Base-by-base conservation (phyloP, 2,888 invertebrate genomes). In the Anoplius nigerrimus region DNA sequence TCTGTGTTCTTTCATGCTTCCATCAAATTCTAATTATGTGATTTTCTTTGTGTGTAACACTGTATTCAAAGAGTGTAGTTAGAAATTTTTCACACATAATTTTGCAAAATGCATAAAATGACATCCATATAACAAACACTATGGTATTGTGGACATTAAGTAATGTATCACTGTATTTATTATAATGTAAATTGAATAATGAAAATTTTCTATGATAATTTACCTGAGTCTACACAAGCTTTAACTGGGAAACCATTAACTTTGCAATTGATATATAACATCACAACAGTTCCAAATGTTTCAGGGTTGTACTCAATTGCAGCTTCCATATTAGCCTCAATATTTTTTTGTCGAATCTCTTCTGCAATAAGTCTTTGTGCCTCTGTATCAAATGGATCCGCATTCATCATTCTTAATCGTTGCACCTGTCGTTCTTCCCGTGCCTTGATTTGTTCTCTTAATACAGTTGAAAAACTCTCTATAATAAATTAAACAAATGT, bases 301-400 rank as follows among this genome's bases (percentile, higher is more conserved):
- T 99, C 99, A 0, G 99, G 99, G 89, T 98, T 97, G 88, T 97
- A 97, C 87, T 99, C 99, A 93, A 99, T 97, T 0, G 99, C 99
- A 0, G 97, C 97, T 87, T 98, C 97, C 98, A 99, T 98, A 86
- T 98, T 98, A 0, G 97, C 96, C 89, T 98, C 97, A 73, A 99
- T 97, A 89, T 99, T 99, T 87, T 98, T 96, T 85, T 95, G 97
- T 80, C 95, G 92, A 74, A 99, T 99, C 90, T 98, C 97, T 87
- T 98, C 98, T 2, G 98, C 98, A 79, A 99, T 98, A 84, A 97
- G 92, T 71, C 95, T 92, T 89, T 99, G 99, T 0, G 98, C 97
- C 88, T 98, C 98, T 0, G 96, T 94, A 89, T 98, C 98, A 87
- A 98, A 98, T 0, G 98, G 98, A 91, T 98, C 96, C 0, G 98